Base-by-base conservation (phyloP, 2,113 vertebrate species). In the Willisornis vidua region DNA sequence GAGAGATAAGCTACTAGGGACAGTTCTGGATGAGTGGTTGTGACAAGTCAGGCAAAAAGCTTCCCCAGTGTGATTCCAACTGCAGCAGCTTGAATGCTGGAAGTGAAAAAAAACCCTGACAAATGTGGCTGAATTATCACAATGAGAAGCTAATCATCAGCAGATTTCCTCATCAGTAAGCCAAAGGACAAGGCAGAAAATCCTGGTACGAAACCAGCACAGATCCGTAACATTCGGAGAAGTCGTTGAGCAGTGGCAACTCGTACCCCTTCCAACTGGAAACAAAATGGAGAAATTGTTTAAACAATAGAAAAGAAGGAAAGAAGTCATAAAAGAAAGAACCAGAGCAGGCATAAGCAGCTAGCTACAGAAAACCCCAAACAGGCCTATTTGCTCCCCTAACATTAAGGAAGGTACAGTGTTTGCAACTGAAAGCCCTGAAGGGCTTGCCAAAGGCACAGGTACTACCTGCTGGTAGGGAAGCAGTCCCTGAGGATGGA, bases 101-200 rank as follows among this genome's bases (percentile, higher is more conserved):
- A 89, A 26, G 9, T 75, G 45, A 73, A 85, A 84, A 63, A 62
- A 19, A 61, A 49, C 14, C 1, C 6, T 39, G 29, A 92, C 37
- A 20, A 77, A 94, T 8, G 9, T 67, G 72, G 33, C 45, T 78
- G 63, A 82, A 77, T 74, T 78, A 85, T 74, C 81, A 94, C 87
- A 85, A 75, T 19, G 72, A 89, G 63, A 91, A 84, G 52, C 41
- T 96, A 97, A 17, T 91, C 12, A 61, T 74, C 62, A 91, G n/a
- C 62, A 9, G 76, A 85, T 25, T 5, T 79, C 70, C 76, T 96
- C 89, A 98, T 87, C 93, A 98, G 83, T 1, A 86, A 97, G 83
- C 88, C 33, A 81, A 98, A 97, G 91, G 49, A 97, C 81, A 98
- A 94, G 41, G 98, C 96, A 6, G 98, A 98, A 75, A 98, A 29